These are phyloP conservation scores for Aphis craccivora DNA, from an alignment of 1,140 invertebrate species.

Conservation along the genomic window DNA sequence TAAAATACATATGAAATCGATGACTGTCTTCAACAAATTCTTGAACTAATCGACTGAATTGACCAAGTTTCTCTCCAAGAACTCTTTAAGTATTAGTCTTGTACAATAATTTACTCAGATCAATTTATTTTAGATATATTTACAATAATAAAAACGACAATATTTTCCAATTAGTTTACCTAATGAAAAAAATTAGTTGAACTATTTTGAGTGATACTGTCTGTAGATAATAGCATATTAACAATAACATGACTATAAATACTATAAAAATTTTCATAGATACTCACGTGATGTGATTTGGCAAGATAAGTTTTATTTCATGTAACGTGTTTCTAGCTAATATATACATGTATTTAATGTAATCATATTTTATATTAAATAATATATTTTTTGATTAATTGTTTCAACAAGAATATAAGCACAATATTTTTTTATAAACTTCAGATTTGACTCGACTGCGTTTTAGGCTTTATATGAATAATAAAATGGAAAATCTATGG, in stretches of 20 bases:
- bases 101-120: too few species aligned
- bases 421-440: too few species aligned
- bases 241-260: neutral
- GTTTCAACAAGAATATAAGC: too few species aligned
- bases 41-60: neutral
- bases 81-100: too few species aligned
- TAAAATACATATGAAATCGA: neutral
- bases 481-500: too few species aligned
- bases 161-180: neutral
- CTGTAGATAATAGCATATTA: neutral
- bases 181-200: neutral
- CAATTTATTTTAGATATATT: neutral
- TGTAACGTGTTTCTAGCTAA: neutral
- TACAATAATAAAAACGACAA: neutral
- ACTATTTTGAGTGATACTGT: neutral
- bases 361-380: too few species aligned
- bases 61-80: too few species aligned
- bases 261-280: neutral
- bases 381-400: too few species aligned
- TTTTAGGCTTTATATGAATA: too few species aligned
- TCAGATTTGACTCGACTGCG: too few species aligned
- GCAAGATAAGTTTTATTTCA: neutral
- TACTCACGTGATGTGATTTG: neutral
- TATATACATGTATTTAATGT: too few species aligned
- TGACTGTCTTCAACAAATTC: neutral